Evolutionary conservation across 2,113 vertebrate species (phyloP), one percentile per base, ranked within the genome.

Genomic region (Toxotes chatareus): DNA sequence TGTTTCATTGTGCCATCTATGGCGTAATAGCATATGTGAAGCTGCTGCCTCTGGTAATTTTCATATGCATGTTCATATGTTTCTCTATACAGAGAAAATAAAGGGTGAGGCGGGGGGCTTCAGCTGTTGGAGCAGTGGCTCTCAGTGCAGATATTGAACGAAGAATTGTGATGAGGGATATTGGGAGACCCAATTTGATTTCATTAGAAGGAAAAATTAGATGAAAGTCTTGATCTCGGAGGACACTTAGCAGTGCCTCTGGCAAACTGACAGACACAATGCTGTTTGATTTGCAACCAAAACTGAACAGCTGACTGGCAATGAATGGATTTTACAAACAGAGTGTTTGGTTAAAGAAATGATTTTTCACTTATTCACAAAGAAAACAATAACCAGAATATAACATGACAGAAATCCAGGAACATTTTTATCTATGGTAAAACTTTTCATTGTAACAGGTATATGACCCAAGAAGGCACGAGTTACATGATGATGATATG

Each of bases 141-240:
- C 93, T 94, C 92, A 73, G 86, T 92, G 94, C 94, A 94, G 91
- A 95, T 93, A 92, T 80, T 93, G 94, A 93, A 93, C 88, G 89
- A 93, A 95, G 93, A 92, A 77, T 83, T 91, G 93, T 92, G 95
- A 94, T 87, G 92, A 94, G 91, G 91, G 94, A 95, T 93, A 87
- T 76, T 90, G 91, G 90, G 91, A 92, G 93, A 94, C 93, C 94
- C 91, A 90, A 90, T 94, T 94, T 95, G 95, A 97, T 97, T 97
- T 97, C 95, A 96, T 97, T 97, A 96, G 95, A 94, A 92, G 94
- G 92, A 94, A 94, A 96, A 97, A 97, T 96, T 95, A 96, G 96
- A 97, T 97, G 96, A 96, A 96, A 96, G 96, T 96, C 96, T 94
- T 93, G 96, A 97, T 96, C 96, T 96, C 96, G 67, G 95, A 96